Evolutionary conservation across 2,113 vertebrate genomes (phyloP), one percentile per base, ranked within the genome.

Genomic region (Pterocles orientalis): DNA sequence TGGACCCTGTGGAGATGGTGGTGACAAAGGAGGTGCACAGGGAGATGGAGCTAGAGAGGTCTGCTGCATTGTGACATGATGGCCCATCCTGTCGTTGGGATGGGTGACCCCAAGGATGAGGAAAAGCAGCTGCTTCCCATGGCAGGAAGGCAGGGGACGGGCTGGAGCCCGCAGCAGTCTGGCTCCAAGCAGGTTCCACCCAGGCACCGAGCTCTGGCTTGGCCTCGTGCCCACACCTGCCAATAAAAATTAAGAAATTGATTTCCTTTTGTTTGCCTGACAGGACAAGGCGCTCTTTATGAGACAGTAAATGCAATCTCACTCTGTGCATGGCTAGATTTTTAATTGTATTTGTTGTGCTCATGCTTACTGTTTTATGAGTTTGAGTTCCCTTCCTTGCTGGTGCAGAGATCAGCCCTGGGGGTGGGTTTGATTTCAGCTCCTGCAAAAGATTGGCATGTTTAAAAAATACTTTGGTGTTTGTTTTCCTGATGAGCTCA

Each of bases 181-280:
- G 79, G 69, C 95, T 94, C 90, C 77, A 72, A n/a, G 56, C 24
- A 21, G 60, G 65, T 64, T 34, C 72, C 3, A 26, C 1, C 0
- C 29, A 80, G 89, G 80, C 85, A 96, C 95, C 53, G 14, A 47
- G 25, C 1, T 0, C 82, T 76, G 78, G 15, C 84, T 97, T 98
- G 97, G 97, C 94, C 53, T 51, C 1, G 1, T 79, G 96, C 97
- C 97, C 73, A 78, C 17, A 88, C 78, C 96, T 98, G 97, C 93
- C 97, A 98, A 98, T 98, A 98, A 97, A 98, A 98, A 98, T 98
- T 98, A 98, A 98, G 98, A 97, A 97, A 98, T 98, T 97, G 97
- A 98, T 98, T 98, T 98, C 93, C 96, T 96, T 98, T 97, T 97
- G 97, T 97, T 97, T 98, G 97, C 97, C 95, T 97, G 96, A 96